A percentile compares a stretch with the other conserved stretches of the same genome.
phyloP scores from a whole-genome alignment of 2,888 invertebrate genomes.

The Trissoscelio sp. region DNA sequence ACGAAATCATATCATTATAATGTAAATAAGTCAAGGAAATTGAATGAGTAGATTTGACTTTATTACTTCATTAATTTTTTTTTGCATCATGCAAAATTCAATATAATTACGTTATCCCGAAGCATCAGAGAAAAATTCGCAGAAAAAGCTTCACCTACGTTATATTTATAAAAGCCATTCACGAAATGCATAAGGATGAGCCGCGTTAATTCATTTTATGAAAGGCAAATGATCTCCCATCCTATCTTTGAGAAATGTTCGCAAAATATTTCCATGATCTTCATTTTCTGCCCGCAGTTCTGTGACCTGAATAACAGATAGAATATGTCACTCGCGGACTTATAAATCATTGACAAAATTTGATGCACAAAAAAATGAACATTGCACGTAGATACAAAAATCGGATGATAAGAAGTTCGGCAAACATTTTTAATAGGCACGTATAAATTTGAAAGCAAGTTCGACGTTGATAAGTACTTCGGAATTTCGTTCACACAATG shows the following conservation, averaged over 20 bases:
- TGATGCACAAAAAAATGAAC: not conserved
- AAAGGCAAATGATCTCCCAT: constrained; percentile 47
- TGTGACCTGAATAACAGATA: constrained; percentile 32
- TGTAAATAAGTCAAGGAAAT: too few species aligned
- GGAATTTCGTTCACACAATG: constrained; percentile 22
- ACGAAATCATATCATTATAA: too few species aligned
- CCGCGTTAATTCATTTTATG: constrained; percentile 51
- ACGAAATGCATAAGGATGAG: constrained; percentile 24
- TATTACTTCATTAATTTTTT: not conserved
- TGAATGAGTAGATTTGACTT: too few species aligned
- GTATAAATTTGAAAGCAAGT: constrained; percentile 12
- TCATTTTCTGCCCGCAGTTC: constrained; percentile 30
- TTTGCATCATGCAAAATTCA: not conserved
- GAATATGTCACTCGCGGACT: not conserved
- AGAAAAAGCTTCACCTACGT: not conserved
- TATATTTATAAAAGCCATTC: constrained; percentile 37
- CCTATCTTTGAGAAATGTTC: constrained; percentile 28
- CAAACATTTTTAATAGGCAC: constrained; percentile 7
- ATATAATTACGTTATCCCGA: not conserved
- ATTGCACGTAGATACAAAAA: not conserved
- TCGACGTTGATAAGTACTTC: constrained; percentile 21
- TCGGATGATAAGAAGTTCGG: not conserved
- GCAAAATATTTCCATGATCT: constrained; percentile 38
- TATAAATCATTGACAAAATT: constrained; percentile 1
- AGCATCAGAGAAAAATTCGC: not conserved